Evolutionary conservation across 2,797 vertebrate genomes (phyloP).

Genomic region (Cuculus canorus): DNA sequence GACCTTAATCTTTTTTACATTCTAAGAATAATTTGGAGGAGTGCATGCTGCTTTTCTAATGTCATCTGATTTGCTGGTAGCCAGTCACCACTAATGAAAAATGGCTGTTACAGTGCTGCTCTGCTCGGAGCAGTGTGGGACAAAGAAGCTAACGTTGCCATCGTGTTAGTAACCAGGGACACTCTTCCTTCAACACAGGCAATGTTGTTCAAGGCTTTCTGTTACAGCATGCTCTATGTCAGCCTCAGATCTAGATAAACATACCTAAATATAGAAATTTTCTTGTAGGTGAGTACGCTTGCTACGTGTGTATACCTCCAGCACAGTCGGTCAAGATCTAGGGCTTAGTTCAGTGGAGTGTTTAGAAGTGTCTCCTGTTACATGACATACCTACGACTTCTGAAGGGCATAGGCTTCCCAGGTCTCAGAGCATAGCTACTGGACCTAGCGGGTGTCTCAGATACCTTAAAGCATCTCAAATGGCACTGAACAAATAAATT

Average conservation of each 20-base stretch:
- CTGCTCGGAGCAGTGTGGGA: fast-evolving
- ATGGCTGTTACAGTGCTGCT: not conserved
- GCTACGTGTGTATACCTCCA: not conserved
- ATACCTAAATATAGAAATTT: slow-evolving; percentile 24
- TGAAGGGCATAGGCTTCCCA: not conserved
- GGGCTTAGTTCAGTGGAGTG: not conserved
- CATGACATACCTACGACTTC: not conserved
- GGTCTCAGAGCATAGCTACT: not conserved
- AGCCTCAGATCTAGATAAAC: not conserved
- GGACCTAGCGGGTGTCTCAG: not conserved
- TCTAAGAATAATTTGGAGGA: not conserved
- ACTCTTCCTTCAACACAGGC: not conserved
- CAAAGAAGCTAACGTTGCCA: not conserved
- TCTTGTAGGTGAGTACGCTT: not conserved
- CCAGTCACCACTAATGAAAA: not conserved
- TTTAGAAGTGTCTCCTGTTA: not conserved
- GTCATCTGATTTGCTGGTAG: not conserved
- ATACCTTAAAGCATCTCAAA: slow-evolving; percentile 33
- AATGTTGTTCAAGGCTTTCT: not conserved
- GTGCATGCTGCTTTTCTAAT: not conserved
- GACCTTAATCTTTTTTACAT: not conserved
- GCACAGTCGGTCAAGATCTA: not conserved
- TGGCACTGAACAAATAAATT: not conserved
- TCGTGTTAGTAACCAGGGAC: not conserved
- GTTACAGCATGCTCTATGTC: not conserved